Conservation (phyloP, 2,113 vertebrate genomes). For the Artemisiospiza belli region DNA sequence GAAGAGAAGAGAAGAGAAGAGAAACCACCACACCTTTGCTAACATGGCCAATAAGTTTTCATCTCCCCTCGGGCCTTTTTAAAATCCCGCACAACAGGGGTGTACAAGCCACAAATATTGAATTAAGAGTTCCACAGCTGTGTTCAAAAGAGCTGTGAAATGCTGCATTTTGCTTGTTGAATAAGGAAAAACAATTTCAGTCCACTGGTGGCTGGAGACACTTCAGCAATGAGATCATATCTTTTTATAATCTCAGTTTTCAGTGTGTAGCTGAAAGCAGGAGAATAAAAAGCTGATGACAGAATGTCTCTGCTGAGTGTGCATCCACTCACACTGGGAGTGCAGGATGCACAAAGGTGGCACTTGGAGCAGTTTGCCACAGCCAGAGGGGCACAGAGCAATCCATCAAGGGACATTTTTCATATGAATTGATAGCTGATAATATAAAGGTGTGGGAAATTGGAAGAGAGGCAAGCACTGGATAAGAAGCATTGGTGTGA, state of each 20-base stretch:
- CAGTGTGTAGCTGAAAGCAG: background rate
- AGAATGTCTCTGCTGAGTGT: background rate
- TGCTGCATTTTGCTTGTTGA: background rate
- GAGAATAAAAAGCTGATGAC: background rate
- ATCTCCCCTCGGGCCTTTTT: background rate
- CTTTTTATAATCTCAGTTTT: slow-evolving; percentile 11
- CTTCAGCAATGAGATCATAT: background rate
- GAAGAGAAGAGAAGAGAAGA: background rate
- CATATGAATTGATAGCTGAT: background rate
- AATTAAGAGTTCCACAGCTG: background rate
- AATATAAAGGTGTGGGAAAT: background rate
- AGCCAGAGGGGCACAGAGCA: background rate
- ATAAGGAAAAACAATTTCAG: background rate
- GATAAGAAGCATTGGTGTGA: background rate
- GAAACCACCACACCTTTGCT: background rate
- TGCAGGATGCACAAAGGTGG: background rate
- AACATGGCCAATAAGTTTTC: background rate
- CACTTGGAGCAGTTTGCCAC: background rate
- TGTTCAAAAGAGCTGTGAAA: background rate
- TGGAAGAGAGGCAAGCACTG: background rate
- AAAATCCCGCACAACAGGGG: background rate
- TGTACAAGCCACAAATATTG: background rate
- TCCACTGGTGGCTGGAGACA: background rate
- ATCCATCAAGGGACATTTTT: background rate
- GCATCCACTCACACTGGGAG: background rate